Base-by-base conservation (phyloP, 2,888 invertebrate species). In the Phania funesta region DNA sequence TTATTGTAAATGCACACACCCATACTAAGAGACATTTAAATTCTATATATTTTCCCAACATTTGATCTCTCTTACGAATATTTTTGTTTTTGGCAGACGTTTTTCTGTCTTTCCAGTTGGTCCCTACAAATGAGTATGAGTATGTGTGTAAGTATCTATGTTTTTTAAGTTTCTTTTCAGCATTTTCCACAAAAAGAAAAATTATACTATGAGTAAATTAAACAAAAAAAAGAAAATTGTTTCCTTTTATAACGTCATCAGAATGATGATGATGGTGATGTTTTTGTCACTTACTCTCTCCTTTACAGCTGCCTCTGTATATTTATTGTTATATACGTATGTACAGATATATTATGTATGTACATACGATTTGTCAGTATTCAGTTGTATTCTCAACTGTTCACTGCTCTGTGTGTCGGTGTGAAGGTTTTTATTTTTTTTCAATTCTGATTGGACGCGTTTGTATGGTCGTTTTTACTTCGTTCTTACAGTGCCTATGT, bases 391-490 rank as follows among this genome's bases (percentile, higher is more conserved):
- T 62, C 29, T 73, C 29, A 7, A 44, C 16, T 62, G 52, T 62
- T 73, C 29, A 41, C 29, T 38, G 38, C 38, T 77, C 48, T 50
- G 46, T 58, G 24, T 52, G 41, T 52, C 46, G 54, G 8, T 56
- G n/a, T 74, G 44, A 35, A 46, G 64, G 24, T 38, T 58, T 62
- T 75, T 58, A 41, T 58, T 70, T 82, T n/a, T 81, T 82, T 84
- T 52, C 83, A 77, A 84, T 84, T 84, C 84, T 84, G 84, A 84
- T 84, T 84, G 84, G 84, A 84, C 84, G 84, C 79, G 74, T 79
- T 71, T 62, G 67, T 70, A 77, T 84, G 82, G 76, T 76, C 83
- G 50, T 80, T 73, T 80, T 78, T 65, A 52, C 74, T 65, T 74
- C 78, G 71, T 80, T 41, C 16, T 11, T 24, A 46, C 4, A 62